phyloP scores from a whole-genome alignment of 1,140 invertebrate genomes.

The Ganaspis sp. region DNA sequence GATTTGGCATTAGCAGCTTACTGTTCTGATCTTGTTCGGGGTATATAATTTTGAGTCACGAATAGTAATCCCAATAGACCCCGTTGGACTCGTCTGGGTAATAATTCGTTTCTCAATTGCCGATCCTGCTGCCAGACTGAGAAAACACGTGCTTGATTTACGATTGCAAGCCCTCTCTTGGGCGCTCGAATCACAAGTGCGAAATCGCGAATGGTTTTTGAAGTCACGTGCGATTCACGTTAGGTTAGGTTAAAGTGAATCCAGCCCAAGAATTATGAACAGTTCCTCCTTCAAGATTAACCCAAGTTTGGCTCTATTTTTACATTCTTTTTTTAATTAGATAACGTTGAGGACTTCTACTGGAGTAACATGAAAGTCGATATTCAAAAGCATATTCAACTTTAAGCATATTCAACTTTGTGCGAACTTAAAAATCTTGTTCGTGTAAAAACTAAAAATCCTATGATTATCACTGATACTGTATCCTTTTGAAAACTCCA shows the following conservation, averaged over 20 bases:
- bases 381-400: too few relatives aligned
- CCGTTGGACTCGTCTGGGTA: conserved; percentile 11
- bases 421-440: too few relatives aligned
- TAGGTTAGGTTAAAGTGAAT: neutral
- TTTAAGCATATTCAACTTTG: too few relatives aligned
- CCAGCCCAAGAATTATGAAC: neutral
- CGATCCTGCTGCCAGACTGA: neutral
- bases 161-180: neutral
- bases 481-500: too few relatives aligned
- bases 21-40: neutral
- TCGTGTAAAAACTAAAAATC: too few relatives aligned
- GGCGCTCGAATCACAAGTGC: neutral
- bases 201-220: neutral
- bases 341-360: too few relatives aligned
- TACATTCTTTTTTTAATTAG: too few relatives aligned
- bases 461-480: too few relatives aligned
- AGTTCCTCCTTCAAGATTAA: neutral
- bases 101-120: conserved; percentile 20
- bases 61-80: neutral
- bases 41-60: neutral
- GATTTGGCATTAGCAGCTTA: neutral
- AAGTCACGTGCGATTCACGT: neutral
- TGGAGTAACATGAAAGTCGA: too few relatives aligned
- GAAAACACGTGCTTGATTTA: conserved; percentile 30
- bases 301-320: neutral